Percentiles rank a stretch among this genome's conserved stretches.
phyloP scores from a whole-genome alignment of 53 echinoderm and acorn worm genomes.

The Zoroaster sp. region DNA sequence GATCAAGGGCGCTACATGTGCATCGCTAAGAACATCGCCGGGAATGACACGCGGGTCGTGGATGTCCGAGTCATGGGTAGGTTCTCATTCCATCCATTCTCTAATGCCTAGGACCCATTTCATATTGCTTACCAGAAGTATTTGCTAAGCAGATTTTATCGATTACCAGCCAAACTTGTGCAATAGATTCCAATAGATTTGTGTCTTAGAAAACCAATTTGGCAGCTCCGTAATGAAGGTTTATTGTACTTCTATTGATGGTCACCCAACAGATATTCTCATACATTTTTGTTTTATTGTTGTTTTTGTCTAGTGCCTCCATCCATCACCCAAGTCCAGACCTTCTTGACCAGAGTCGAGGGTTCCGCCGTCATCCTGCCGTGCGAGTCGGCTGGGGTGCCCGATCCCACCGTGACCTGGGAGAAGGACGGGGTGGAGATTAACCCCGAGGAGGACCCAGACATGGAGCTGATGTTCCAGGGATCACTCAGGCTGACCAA shows the following conservation, averaged over 20 bases:
- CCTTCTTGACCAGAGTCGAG: conserved; percentile 52
- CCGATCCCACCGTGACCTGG: conserved; percentile 83
- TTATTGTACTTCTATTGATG: too few species aligned
- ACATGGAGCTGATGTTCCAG: conserved; percentile 62
- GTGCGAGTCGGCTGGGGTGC: conserved; percentile 87
- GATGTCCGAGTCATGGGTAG: conserved; percentile 78
- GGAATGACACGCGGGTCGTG: conserved; percentile 74
- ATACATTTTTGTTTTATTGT: too few species aligned
- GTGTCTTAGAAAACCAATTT: too few species aligned
- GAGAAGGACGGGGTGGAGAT: conserved; percentile 80
- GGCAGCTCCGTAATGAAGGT: too few species aligned
- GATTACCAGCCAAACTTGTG: too few species aligned
- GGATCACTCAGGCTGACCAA: conserved; percentile 76
- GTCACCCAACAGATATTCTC: too few species aligned
- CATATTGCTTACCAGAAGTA: too few species aligned
- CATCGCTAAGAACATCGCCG: conserved; percentile 87
- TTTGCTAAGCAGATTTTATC: too few species aligned
- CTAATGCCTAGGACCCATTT: too few species aligned
- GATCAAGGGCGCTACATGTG: conserved; percentile 86
- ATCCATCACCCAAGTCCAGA: conserved; percentile 75
- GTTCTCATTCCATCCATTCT: neutral
- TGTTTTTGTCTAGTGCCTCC: conserved; percentile 66
- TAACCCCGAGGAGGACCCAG: conserved; percentile 31
- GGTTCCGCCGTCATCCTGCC: conserved; percentile 76
- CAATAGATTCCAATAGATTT: too few species aligned